Percentiles rank a stretch among this genome's conserved stretches.
Conservation (phyloP, 2,888 invertebrate species). For the Cheilosia vernalis region DNA sequence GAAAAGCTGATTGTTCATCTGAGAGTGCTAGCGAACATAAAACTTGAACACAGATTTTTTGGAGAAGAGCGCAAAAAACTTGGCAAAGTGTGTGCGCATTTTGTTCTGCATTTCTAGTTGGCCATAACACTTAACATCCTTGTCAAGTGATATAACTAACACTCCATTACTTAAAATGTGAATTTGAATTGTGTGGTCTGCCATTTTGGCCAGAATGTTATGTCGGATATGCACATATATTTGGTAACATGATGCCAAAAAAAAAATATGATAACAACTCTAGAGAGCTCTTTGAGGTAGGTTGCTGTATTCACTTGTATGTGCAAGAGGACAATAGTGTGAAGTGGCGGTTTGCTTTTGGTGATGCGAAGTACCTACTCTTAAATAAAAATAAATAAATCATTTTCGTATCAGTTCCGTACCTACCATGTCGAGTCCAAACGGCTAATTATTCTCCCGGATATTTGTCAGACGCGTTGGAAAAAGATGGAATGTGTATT, state of each 20-base stretch:
- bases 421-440: too few relatives aligned
- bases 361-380: too few relatives aligned
- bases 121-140: constrained; percentile 39
- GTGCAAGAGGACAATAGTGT: too few relatives aligned
- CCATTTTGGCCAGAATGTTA: constrained; percentile 46
- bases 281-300: not conserved
- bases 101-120: constrained; percentile 20
- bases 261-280: constrained; percentile 13
- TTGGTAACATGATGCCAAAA: constrained; percentile 24
- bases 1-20: constrained; percentile 46
- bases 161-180: constrained; percentile 58
- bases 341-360: too few relatives aligned
- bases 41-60: constrained; percentile 43
- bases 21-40: constrained; percentile 52
- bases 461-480: too few relatives aligned
- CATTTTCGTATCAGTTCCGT: too few relatives aligned
- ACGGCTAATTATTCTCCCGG: too few relatives aligned
- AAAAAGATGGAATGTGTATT: too few relatives aligned
- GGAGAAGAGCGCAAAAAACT: constrained; percentile 44
- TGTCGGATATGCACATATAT: not conserved
- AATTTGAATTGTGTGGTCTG: constrained; percentile 54
- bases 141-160: constrained; percentile 64
- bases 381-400: too few relatives aligned
- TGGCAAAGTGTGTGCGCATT: constrained; percentile 44
- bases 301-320: not conserved